A percentile compares a stretch with the other conserved stretches of the same genome.
Conservation (phyloP, 2,888 invertebrate species). For the Eutolmus rufibarbis region DNA sequence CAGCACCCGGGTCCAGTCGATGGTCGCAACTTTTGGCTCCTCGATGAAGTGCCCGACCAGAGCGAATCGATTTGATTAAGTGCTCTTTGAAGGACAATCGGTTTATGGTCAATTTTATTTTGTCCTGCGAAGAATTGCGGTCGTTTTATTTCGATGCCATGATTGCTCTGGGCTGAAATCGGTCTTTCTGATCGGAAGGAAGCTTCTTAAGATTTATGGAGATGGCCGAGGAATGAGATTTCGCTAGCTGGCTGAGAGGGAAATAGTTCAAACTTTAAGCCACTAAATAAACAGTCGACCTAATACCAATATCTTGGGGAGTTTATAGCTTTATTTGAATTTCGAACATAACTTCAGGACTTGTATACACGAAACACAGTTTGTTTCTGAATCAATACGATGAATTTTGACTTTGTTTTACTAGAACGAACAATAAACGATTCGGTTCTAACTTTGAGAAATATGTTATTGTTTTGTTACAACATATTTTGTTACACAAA, state of each 20-base stretch:
- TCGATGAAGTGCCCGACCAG: conserved; percentile 29
- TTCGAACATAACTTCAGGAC: neutral
- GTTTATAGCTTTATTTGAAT: neutral
- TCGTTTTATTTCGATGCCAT: neutral
- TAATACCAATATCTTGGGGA: neutral
- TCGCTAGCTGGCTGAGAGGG: neutral
- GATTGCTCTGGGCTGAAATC: neutral
- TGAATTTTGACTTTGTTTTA: neutral
- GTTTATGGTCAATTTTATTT: conserved; percentile 36
- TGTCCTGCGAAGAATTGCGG: conserved; percentile 11
- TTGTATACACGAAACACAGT: neutral
- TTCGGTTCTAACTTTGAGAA: neutral
- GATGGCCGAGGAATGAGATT: neutral
- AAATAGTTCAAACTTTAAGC: neutral
- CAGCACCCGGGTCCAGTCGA: neutral
- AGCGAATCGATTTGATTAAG: conserved; percentile 39
- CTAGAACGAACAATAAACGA: neutral
- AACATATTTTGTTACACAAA: too few relatives aligned
- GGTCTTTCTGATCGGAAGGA: neutral
- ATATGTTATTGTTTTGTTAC: too few relatives aligned
- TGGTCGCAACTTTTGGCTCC: conserved; percentile 24
- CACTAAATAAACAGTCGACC: neutral
- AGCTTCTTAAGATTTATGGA: neutral
- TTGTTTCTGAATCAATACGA: neutral
- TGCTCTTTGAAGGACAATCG: conserved; percentile 34